Evolutionary conservation across 2,797 vertebrate genomes (phyloP).

Genomic region (Sylvilagus floridanus): DNA sequence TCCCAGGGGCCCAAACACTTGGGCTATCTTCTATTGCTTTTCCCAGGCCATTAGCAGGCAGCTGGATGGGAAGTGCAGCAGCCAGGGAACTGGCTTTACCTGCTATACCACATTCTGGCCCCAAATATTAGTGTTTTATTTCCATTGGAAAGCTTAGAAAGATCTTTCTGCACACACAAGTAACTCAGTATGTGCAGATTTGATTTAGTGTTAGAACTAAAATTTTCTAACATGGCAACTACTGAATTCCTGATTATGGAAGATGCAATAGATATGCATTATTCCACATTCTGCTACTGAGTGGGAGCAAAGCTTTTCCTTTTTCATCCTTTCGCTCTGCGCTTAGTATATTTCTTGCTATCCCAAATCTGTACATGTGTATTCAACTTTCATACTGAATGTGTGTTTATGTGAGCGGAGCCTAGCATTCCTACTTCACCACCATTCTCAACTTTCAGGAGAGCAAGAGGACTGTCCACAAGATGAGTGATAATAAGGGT

Average conservation of each 20-base stretch:
- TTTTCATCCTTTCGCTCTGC: not conserved
- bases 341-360: not conserved
- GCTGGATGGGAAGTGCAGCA: too few species aligned
- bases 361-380: not conserved
- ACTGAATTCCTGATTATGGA: not conserved
- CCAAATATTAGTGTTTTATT: not conserved
- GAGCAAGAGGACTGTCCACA: not conserved
- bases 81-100: too few species aligned
- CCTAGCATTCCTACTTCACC: not conserved
- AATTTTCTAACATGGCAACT: not conserved
- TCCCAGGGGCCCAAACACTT: too few species aligned
- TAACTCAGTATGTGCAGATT: not conserved
- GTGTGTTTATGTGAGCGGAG: not conserved
- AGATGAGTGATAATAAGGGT: not conserved
- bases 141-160: conserved; percentile 7
- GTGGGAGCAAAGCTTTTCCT: not conserved
- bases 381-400: not conserved
- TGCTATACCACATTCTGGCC: too few species aligned
- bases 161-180: not conserved
- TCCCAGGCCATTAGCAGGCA: too few species aligned
- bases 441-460: not conserved
- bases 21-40: too few species aligned
- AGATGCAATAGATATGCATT: not conserved
- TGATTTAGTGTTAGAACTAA: not conserved
- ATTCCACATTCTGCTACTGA: not conserved